These are phyloP conservation scores for Oncorhynchus gorbuscha DNA, from an alignment of 2,113 vertebrate species.

Conservation along the genomic window DNA sequence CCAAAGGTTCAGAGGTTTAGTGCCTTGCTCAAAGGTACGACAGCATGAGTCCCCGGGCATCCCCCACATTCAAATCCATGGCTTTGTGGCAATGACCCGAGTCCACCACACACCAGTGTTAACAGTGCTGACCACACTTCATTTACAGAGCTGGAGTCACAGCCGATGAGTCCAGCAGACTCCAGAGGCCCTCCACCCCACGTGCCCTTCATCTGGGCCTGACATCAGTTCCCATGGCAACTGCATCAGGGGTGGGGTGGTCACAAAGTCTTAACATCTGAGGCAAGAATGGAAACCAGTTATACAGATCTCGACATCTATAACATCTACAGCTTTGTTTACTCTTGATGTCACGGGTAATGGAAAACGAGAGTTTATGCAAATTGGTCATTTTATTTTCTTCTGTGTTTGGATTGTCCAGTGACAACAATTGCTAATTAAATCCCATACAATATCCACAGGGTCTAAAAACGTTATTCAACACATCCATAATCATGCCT, in stretches of 20 bases:
- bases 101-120: background rate
- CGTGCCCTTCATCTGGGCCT: conserved; percentile 53
- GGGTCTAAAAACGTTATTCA: background rate
- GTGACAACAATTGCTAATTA: background rate
- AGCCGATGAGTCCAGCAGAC: conserved; percentile 9
- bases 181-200: conserved; percentile 29
- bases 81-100: background rate
- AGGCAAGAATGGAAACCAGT: conserved; percentile 38
- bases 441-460: conserved; percentile 20
- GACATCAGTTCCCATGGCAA: conserved; percentile 73
- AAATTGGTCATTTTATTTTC: background rate
- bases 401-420: background rate
- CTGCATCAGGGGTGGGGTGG: conserved; percentile 56
- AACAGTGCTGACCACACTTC: background rate
- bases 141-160: conserved; percentile 3
- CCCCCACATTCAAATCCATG: background rate
- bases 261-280: conserved; percentile 54
- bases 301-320: conserved; percentile 36
- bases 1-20: background rate
- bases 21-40: conserved; percentile 5
- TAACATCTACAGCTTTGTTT: conserved; percentile 27
- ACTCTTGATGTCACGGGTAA: background rate
- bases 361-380: background rate
- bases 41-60: background rate
- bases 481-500: conserved; percentile 2